Evolutionary conservation across 2,888 invertebrate genomes (phyloP).

Genomic region (Rhagonycha fulva): DNA sequence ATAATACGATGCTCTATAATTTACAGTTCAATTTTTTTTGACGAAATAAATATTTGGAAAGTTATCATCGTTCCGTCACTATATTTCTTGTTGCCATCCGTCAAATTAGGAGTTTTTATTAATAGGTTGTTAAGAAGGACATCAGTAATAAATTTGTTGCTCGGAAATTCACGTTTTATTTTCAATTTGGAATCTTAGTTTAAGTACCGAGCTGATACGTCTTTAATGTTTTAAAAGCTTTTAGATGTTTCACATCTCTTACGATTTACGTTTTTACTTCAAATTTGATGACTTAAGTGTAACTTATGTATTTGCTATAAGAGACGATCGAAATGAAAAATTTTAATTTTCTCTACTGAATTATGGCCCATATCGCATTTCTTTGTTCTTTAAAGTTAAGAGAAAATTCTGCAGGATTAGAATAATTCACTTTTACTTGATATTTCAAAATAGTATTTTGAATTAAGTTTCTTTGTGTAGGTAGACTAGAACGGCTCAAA

Average conservation of each 20-base stretch:
- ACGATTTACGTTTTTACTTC: background rate
- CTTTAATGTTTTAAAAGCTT: background rate
- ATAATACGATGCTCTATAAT: background rate
- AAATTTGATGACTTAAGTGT: background rate
- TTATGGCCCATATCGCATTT: background rate
- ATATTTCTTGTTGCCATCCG: background rate
- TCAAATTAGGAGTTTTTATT: background rate
- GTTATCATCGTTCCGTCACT: background rate
- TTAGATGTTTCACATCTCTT: background rate
- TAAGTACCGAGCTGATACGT: background rate
- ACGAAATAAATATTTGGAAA: background rate
- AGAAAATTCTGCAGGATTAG: background rate
- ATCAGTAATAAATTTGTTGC: background rate
- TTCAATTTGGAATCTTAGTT: background rate
- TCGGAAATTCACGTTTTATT: background rate
- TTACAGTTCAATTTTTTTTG: background rate
- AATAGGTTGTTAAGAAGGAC: background rate
- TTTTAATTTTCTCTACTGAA: too few relatives aligned
- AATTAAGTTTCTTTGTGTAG: background rate
- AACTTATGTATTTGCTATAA: background rate
- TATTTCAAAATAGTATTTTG: background rate
- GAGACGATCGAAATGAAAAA: too few relatives aligned
- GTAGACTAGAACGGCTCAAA: too few relatives aligned
- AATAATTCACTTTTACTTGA: background rate
- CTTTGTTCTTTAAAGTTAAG: background rate